A percentile compares a stretch with the other conserved stretches of the same genome.
phyloP scores from a whole-genome alignment of 2,797 vertebrate species.

The Sebastes minor region DNA sequence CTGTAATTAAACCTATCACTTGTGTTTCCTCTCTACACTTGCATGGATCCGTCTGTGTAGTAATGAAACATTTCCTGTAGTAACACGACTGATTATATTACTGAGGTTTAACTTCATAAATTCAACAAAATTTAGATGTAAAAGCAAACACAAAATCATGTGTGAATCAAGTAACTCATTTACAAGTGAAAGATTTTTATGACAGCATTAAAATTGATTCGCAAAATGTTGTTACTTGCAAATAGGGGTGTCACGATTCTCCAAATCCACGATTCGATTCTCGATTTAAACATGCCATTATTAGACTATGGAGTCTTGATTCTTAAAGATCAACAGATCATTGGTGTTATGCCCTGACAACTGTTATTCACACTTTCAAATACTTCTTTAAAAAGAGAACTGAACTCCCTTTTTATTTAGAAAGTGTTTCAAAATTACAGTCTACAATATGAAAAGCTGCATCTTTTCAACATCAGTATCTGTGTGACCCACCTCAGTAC shows the following conservation, averaged over 20 bases:
- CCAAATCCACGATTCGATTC: too few species aligned
- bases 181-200: background rate
- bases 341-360: too few species aligned
- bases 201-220: background rate
- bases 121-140: background rate
- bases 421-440: too few species aligned
- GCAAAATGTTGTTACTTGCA: background rate
- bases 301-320: too few species aligned
- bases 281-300: too few species aligned
- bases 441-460: too few species aligned
- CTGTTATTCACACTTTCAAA: too few species aligned
- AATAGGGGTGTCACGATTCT: background rate
- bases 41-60: background rate
- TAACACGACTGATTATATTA: background rate
- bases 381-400: accelerated
- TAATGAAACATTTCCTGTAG: background rate
- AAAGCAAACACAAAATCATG: background rate
- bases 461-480: too few species aligned
- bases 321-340: too few species aligned
- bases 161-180: background rate
- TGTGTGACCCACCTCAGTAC: too few species aligned
- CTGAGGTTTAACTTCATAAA: background rate
- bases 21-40: background rate
- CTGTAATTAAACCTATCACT: background rate
- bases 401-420: too few species aligned